Base-by-base conservation (phyloP, 2,797 vertebrate genomes). In the Tadarida brasiliensis region DNA sequence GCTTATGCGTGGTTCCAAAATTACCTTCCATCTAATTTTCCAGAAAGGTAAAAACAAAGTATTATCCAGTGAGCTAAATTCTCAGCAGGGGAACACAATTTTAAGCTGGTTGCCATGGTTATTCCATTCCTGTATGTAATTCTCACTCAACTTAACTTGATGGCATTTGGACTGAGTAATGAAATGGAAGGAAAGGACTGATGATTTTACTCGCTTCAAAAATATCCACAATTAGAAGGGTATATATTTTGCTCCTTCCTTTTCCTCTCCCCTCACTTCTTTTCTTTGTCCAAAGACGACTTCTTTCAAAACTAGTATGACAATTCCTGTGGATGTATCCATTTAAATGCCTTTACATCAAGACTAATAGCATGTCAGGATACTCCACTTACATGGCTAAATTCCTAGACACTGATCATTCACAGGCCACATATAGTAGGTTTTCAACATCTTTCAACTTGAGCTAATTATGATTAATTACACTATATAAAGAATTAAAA, bases 21-120 rank as follows among this genome's bases (percentile, higher is more conserved):
- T 96, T 97, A 95, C 56, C 88, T 96, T 94, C 51, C 76, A 71
- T 84, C 71, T 97, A 92, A 96, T 95, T 97, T 96, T 97, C 28
- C 83, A 95, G 94, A 96, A 96, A 94, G 92, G 86, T 95, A 73
- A 96, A 98, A 97, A 97, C 94, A 97, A 97, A 96, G 71, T 94
- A 92, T 96, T 97, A 90, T 86, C 70, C 76, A 96, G 88, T 81
- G 90, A 96, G 61, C 57, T 94, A 97, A 97, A 96, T 96, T 97
- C 65, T 91, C 92, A 95, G 90, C 94, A 97, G 94, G 95, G 54
- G 51, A 93, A 94, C 83, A 94, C 39, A 63, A 92, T 95, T 95
- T 97, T 96, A 97, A 97, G 63, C 87, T 97, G 90, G 97, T 97
- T 97, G 78, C 90, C 80, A 96, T 97, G 95, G 95, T 44, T 96